Percentiles rank a stretch among this genome's conserved stretches.
phyloP scores from a whole-genome alignment of 2,888 invertebrate species.

The Andrena chrysosceles region DNA sequence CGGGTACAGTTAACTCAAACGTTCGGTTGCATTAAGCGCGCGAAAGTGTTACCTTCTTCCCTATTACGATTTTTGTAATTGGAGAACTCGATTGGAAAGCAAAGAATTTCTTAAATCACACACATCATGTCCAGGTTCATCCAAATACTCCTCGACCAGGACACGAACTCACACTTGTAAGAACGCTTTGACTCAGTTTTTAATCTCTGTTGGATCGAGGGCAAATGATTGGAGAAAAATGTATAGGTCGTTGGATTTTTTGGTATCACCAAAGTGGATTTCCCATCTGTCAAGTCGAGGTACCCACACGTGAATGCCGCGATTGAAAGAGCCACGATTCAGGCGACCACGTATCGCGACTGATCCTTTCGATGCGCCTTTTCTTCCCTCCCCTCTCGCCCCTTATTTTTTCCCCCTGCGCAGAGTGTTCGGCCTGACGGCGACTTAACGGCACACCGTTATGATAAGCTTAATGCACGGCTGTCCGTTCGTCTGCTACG shows the following conservation, averaged over 20 bases:
- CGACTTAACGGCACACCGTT: slow-evolving; percentile 81
- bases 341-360: slow-evolving; percentile 20
- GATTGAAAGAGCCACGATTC: not conserved
- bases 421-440: slow-evolving; percentile 60
- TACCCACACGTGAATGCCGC: not conserved
- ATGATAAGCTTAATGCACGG: slow-evolving; percentile 83
- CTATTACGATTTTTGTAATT: slow-evolving; percentile 29
- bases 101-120: not conserved
- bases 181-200: too few species aligned
- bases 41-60: slow-evolving; percentile 46
- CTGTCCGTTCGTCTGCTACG: slow-evolving; percentile 77
- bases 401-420: slow-evolving; percentile 59
- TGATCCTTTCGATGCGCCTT: slow-evolving; percentile 41
- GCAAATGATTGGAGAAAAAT: too few species aligned
- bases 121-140: not conserved
- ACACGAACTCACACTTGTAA: too few species aligned
- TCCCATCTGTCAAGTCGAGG: slow-evolving; percentile 25
- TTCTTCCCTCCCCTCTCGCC: slow-evolving; percentile 22
- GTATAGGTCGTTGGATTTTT: too few species aligned
- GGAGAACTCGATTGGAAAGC: not conserved
- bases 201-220: too few species aligned
- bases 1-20: slow-evolving; percentile 55
- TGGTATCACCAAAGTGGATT: slow-evolving; percentile 5
- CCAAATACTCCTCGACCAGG: too few species aligned
- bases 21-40: slow-evolving; percentile 45